These are phyloP conservation scores for Tetragnatha montana DNA, from an alignment of 2,888 invertebrate species.

Conservation along the genomic window DNA sequence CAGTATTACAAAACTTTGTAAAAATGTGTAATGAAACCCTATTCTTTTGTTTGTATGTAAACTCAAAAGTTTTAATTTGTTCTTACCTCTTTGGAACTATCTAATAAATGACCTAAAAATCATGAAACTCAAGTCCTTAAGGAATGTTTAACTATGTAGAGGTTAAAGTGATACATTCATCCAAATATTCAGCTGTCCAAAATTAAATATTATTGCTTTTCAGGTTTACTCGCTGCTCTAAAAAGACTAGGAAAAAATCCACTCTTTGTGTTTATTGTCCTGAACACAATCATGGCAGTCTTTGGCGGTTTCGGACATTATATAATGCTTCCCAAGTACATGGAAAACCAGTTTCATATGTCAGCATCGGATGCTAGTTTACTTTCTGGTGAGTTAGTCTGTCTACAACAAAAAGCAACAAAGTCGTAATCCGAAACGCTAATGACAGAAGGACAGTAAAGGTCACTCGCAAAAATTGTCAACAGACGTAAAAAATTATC, in stretches of 20 bases:
- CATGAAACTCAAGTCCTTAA: no score
- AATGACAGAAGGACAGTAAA: background rate
- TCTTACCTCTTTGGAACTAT: no score
- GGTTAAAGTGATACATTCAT: background rate
- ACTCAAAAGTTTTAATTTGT: no score
- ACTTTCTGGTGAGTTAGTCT: constrained; percentile 63
- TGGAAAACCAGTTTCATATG: constrained; percentile 72
- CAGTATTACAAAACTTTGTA: no score
- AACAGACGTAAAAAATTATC: background rate
- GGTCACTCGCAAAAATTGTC: background rate
- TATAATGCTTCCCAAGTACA: constrained; percentile 72
- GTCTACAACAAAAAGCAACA: background rate
- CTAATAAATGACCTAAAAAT: no score
- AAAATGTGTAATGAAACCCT: no score
- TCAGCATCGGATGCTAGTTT: constrained; percentile 72
- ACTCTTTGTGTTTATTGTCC: constrained; percentile 10
- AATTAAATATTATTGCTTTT: constrained; percentile 3
- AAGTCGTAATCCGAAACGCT: background rate
- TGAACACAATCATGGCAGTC: constrained; percentile 37
- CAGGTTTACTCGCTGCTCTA: constrained; percentile 41
- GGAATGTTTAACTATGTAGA: no score
- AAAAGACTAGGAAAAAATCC: constrained; percentile 53
- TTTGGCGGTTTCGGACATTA: constrained; percentile 72
- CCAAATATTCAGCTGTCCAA: background rate
- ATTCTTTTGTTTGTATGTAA: no score